These are phyloP conservation scores for Polymixis flavicincta DNA, from an alignment of 2,888 invertebrate species.

Conservation along the genomic window DNA sequence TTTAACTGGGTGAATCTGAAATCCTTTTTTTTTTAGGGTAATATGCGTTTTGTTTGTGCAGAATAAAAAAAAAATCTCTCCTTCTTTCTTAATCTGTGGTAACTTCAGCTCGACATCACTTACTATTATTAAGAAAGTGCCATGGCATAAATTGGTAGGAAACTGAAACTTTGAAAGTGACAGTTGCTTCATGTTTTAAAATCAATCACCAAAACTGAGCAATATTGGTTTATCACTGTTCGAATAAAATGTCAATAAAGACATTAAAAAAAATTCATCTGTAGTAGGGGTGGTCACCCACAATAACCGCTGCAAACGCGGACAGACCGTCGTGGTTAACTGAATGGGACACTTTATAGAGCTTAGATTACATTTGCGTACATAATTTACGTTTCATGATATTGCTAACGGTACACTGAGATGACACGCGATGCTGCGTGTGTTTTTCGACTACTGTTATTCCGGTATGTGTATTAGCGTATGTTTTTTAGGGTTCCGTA, in stretches of 20 bases:
- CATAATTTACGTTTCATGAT: slow-evolving; percentile 49
- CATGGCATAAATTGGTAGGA: background rate
- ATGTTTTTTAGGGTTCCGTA: background rate
- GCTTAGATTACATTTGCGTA: slow-evolving; percentile 48
- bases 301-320: slow-evolving; percentile 16
- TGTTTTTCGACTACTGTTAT: slow-evolving; percentile 46
- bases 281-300: slow-evolving; percentile 25
- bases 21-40: too few relatives aligned
- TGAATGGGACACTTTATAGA: slow-evolving; percentile 44
- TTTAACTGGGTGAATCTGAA: too few relatives aligned
- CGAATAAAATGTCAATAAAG: background rate
- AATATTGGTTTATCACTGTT: background rate
- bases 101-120: too few relatives aligned
- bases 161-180: background rate
- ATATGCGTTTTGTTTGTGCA: too few relatives aligned
- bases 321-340: slow-evolving; percentile 10
- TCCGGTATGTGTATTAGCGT: background rate
- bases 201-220: background rate
- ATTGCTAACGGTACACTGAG: slow-evolving; percentile 48
- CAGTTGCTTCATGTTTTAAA: background rate
- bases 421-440: slow-evolving; percentile 54
- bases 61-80: too few relatives aligned
- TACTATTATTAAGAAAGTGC: background rate
- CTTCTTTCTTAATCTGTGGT: background rate
- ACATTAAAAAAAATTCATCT: background rate